These are phyloP conservation scores for Oryzaephilus surinamensis DNA, from an alignment of 1,140 invertebrate species.

Conservation along the genomic window DNA sequence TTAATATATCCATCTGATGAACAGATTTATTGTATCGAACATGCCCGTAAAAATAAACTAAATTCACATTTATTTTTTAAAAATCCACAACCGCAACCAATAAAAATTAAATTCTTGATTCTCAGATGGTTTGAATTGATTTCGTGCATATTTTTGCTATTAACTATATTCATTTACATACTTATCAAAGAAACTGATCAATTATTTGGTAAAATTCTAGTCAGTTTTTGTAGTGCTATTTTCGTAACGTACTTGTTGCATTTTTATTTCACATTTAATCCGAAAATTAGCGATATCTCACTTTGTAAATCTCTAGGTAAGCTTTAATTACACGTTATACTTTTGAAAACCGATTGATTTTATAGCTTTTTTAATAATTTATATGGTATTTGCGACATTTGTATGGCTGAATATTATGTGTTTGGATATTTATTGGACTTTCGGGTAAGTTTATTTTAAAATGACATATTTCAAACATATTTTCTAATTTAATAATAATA, in stretches of 20 bases:
- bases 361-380: conserved; percentile 16
- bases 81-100: neutral
- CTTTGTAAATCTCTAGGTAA: conserved; percentile 10
- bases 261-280: conserved; percentile 2
- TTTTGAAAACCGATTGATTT: conserved; percentile 1
- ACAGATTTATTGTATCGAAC: conserved; percentile 27
- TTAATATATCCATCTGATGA: too few species aligned
- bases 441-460: conserved; percentile 44
- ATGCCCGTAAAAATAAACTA: conserved; percentile 11
- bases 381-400: conserved; percentile 45
- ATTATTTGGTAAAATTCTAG: conserved; percentile 33
- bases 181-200: conserved; percentile 28
- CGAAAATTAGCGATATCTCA: conserved; percentile 3
- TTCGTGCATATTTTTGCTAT: conserved; percentile 32
- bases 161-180: conserved; percentile 33
- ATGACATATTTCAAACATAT: too few species aligned
- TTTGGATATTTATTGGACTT: conserved; percentile 80
- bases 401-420: conserved; percentile 87
- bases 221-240: conserved; percentile 30
- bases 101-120: conserved; percentile 13
- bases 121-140: conserved; percentile 22
- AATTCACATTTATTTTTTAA: conserved; percentile 11
- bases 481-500: too few species aligned
- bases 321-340: conserved; percentile 1
- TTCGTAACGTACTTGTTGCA: conserved; percentile 22